Conservation (phyloP, 2,113 vertebrate species). For the Perccottus glenii region DNA sequence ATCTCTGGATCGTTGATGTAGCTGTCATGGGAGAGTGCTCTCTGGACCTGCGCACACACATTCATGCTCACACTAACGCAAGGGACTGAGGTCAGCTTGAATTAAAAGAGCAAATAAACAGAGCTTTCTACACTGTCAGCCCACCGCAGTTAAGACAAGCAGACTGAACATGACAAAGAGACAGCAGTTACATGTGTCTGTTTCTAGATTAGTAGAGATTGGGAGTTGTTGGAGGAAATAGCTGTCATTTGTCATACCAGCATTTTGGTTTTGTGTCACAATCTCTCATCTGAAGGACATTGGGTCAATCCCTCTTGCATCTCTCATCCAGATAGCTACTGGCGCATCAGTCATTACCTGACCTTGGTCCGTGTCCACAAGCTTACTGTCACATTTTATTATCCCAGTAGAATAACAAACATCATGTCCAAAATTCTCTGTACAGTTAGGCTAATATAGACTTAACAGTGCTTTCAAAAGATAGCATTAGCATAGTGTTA, state of each 20-base stretch:
- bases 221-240: slow-evolving; percentile 10
- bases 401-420: too few species aligned
- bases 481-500: too few species aligned
- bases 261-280: slow-evolving; percentile 4
- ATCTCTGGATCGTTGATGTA: slow-evolving; percentile 72
- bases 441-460: too few species aligned
- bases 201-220: neutral
- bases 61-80: slow-evolving; percentile 33
- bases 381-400: slow-evolving; percentile 1
- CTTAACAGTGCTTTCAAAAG: too few species aligned
- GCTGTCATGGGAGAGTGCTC: slow-evolving; percentile 80
- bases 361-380: slow-evolving; percentile 6
- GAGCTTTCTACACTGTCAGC: slow-evolving; percentile 62
- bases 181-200: slow-evolving; percentile 19
- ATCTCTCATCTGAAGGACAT: slow-evolving; percentile 8
- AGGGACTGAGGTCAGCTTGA: slow-evolving; percentile 63
- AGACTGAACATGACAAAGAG: slow-evolving; percentile 26
- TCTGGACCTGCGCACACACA: slow-evolving; percentile 20
- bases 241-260: slow-evolving; percentile 2
- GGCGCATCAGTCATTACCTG: neutral
- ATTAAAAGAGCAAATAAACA: slow-evolving; percentile 75
- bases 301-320: slow-evolving; percentile 9
- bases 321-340: neutral
- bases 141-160: slow-evolving; percentile 62
- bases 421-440: too few species aligned